phyloP scores from a whole-genome alignment of 1,140 invertebrate genomes.

The Trichonephila inaurata region DNA sequence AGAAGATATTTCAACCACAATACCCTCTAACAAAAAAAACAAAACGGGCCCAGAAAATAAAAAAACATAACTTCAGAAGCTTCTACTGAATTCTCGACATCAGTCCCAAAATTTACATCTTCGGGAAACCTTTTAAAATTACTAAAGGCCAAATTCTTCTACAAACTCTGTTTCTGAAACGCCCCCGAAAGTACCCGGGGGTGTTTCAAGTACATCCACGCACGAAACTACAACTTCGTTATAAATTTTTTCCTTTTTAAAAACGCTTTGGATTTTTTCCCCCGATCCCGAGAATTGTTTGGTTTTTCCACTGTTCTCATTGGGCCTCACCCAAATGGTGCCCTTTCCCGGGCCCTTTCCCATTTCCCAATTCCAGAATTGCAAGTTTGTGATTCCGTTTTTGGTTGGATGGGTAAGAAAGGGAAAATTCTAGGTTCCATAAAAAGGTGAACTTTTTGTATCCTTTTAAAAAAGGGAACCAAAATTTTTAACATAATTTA shows the following conservation, averaged over 20 bases:
- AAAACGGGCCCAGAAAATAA: too few species aligned
- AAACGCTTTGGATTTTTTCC: constrained; percentile 51
- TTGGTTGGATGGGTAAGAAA: constrained; percentile 76
- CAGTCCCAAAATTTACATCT: background rate
- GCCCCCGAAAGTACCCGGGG: too few species aligned
- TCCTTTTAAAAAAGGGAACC: too few species aligned
- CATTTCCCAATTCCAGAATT: constrained; percentile 78
- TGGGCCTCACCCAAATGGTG: constrained; percentile 78
- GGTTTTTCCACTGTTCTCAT: constrained; percentile 78
- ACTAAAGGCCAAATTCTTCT: background rate
- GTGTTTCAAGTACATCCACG: background rate
- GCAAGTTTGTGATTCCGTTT: constrained; percentile 78
- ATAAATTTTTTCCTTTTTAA: constrained; percentile 5
- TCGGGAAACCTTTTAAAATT: background rate
- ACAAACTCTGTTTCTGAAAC: background rate
- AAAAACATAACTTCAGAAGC: background rate
- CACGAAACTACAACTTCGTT: background rate
- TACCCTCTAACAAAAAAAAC: background rate
- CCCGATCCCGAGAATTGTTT: constrained; percentile 70
- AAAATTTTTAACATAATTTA: too few species aligned
- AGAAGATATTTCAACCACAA: background rate
- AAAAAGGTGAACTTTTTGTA: too few species aligned
- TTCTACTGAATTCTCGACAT: background rate
- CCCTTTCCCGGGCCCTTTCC: constrained; percentile 77
- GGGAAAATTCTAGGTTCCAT: background rate